Base-by-base conservation (phyloP, 2,888 invertebrate genomes). In the Eupithecia subfuscata region DNA sequence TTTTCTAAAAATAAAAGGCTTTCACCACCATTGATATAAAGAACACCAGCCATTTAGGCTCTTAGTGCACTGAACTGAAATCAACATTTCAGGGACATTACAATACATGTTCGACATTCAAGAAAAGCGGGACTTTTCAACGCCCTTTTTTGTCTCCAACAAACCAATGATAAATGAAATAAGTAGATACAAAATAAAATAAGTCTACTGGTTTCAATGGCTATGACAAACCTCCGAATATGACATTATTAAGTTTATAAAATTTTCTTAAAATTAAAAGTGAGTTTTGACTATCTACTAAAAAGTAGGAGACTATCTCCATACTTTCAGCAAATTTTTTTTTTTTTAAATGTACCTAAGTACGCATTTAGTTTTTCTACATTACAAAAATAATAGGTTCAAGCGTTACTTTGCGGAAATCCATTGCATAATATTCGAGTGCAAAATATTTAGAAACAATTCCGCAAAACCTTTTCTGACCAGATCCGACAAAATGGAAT, bases 1-100 rank as follows among this genome's bases (percentile, higher is more conserved):
- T 63, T 16, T 63, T 63, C 16, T 63, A 30, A n/a, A 63, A 63
- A 63, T 63, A 63, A 30, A 63, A 63, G 63, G 6, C 30, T 63
- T 63, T 63, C 63, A 63, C 63, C 63, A 63, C 63, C 30, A 63
- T 63, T 9, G 63, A 63, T 30, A 16, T 30, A 3, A 34, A 16
- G 16, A 63, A 63, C 63, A 63, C 30, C 63, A 16, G 63, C 5
- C 14, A 63, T 30, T 6, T 30, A 63, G 30, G 63, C 30, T 30
- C 30, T 30, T 7, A 22, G 63, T 2, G 63, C 63, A 30, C 63
- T 63, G 22, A 37, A 37, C 37, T 37, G 37, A 37, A 7, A 11
- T 30, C 63, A 30, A 16, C 14, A 7, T 7, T 16, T 18, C 30
- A 16, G 63, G 5, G 34, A 34, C 34, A 34, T 4, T 34, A 34